Percentiles rank a stretch among this genome's conserved stretches.
phyloP scores from a whole-genome alignment of 2,797 vertebrate species.

The Pipistrellus nathusii region DNA sequence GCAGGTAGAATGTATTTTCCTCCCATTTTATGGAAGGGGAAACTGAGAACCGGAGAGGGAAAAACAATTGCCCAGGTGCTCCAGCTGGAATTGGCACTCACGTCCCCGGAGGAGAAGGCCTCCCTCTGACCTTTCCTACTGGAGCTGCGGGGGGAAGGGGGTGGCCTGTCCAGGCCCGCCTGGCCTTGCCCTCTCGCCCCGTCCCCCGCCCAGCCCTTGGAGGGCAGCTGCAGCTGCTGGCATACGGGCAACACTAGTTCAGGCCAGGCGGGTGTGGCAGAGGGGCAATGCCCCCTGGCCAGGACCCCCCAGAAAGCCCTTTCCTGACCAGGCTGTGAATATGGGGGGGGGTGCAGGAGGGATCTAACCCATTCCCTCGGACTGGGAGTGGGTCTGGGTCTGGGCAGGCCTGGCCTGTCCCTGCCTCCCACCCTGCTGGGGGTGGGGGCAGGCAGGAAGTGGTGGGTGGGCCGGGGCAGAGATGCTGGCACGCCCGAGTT shows the following conservation, averaged over 20 bases:
- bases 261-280: conserved; percentile 63
- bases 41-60: not conserved
- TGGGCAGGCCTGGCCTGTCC: not conserved
- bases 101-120: not conserved
- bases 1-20: not conserved
- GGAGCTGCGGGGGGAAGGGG: not conserved
- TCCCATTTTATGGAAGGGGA: not conserved
- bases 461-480: conserved; percentile 82
- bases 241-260: conserved; percentile 10
- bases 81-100: no score
- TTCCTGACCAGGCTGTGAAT: not conserved
- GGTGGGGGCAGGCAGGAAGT: conserved; percentile 76
- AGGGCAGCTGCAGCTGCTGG: conserved; percentile 80
- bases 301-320: conserved; percentile 66
- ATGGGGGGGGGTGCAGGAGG: not conserved
- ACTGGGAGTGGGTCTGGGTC: conserved; percentile 25
- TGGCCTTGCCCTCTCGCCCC: conserved; percentile 39
- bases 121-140: conserved; percentile 2
- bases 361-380: rapidly evolving
- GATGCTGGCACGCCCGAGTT: conserved; percentile 80
- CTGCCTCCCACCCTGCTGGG: conserved; percentile 62
- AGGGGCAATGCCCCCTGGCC: conserved; percentile 66
- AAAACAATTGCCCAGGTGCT: not conserved
- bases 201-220: conserved; percentile 19
- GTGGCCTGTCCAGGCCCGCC: conserved; percentile 33